Evolutionary conservation across 2,888 invertebrate species (phyloP), one percentile per base, ranked within the genome.

Genomic region (Eilema sororculum): DNA sequence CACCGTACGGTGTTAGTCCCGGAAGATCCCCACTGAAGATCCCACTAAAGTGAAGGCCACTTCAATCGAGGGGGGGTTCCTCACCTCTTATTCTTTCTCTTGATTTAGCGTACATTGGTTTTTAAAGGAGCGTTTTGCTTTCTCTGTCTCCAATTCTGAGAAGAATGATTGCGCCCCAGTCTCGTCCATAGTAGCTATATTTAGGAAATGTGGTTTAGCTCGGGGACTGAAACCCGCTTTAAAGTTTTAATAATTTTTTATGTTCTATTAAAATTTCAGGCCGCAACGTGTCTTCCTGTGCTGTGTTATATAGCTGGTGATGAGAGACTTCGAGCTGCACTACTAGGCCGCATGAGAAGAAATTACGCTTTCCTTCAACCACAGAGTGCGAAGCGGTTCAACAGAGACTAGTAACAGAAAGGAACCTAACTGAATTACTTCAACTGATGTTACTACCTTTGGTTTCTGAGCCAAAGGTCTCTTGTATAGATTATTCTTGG

Each of bases 211-310:
- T n/a, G n/a, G n/a, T n/a, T n/a, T n/a, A n/a, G n/a, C n/a, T n/a
- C n/a, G n/a, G n/a, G n/a, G n/a, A n/a, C n/a, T n/a, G n/a, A n/a
- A n/a, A n/a, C n/a, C n/a, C n/a, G n/a, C n/a, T n/a, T n/a, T n/a
- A n/a, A n/a, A n/a, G n/a, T n/a, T n/a, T n/a, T n/a, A n/a, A n/a
- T n/a, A n/a, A n/a, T n/a, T n/a, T n/a, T n/a, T n/a, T n/a, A n/a
- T 58, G 8, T 5, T 58, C 0, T 30, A 16, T 20, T 37, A 62
- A 22, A 20, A 24, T 89, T 89, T 60, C 83, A 96, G 96, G 95
- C 95, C 65, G 94, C 95, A 28, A 94, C 95, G 13, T 91, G 95
- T 76, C 84, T 95, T 67, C 96, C 96, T 57, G 93, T 95, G 62
- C 82, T 96, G 22, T 93, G 94, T 79, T 96, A 93, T 82, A 84